Percentiles rank a stretch among this genome's conserved stretches.
Evolutionary conservation across 1,140 invertebrate species (phyloP).

Genomic region (Drosophila kepulauana): DNA sequence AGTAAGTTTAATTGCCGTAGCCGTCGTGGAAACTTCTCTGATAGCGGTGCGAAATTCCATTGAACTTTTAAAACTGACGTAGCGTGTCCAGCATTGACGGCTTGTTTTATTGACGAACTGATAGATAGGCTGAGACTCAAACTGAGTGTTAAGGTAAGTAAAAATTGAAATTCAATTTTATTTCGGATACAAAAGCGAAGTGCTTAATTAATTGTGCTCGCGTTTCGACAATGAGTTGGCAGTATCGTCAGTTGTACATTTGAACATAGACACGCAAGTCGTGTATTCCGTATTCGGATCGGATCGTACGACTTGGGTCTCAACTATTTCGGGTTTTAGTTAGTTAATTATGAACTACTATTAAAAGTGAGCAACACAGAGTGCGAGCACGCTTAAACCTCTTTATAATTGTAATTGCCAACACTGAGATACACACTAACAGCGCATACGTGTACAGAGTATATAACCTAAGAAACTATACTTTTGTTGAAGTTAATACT

Average conservation of each 20-base stretch:
- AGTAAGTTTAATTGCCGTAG: conserved; percentile 47
- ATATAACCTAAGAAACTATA: conserved; percentile 4
- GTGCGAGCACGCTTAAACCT: conserved; percentile 23
- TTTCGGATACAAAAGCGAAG: conserved; percentile 60
- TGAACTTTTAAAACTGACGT: conserved; percentile 75
- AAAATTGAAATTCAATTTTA: conserved; percentile 70
- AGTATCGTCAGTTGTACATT: conserved; percentile 71
- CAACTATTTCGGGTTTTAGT: conserved; percentile 11
- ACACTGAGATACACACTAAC: not conserved
- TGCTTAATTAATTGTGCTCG: conserved; percentile 75
- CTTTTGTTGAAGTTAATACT: conserved; percentile 47
- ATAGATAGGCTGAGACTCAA: not conserved
- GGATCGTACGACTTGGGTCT: conserved; percentile 28
- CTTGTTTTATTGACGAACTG: conserved; percentile 14
- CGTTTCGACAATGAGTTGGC: conserved; percentile 71
- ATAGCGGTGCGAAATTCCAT: conserved; percentile 40
- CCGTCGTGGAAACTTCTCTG: conserved; percentile 3
- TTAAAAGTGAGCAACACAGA: conserved; percentile 33
- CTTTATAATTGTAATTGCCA: not conserved
- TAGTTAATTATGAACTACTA: conserved; percentile 40
- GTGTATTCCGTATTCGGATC: conserved; percentile 23
- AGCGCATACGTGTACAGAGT: conserved; percentile 5
- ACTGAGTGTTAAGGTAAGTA: not conserved
- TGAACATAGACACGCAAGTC: conserved; percentile 76
- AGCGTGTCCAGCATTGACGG: conserved; percentile 46